phyloP scores from a whole-genome alignment of 2,888 invertebrate species.

The Cotesia congregata region DNA sequence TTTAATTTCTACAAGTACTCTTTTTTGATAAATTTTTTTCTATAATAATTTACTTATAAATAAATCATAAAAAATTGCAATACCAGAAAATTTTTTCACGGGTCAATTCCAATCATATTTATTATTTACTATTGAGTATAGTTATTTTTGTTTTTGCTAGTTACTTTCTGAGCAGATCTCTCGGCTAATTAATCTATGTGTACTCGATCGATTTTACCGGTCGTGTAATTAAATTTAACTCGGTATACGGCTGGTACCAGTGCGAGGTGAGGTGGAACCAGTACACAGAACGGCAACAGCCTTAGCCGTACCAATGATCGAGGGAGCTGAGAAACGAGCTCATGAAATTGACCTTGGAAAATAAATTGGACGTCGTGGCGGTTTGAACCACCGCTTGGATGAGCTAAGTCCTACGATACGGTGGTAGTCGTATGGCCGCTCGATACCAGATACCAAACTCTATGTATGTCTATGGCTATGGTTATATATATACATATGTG shows the following conservation, averaged over 20 bases:
- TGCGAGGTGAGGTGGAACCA: slow-evolving; percentile 6
- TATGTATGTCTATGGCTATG: slow-evolving; percentile 6
- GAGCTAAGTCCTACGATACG: not conserved
- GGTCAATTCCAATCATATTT: not conserved
- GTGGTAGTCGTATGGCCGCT: not conserved
- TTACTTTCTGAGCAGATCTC: slow-evolving; percentile 33
- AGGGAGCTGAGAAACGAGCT: slow-evolving; percentile 46
- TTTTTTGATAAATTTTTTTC: too few species aligned
- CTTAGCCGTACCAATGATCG: not conserved
- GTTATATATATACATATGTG: slow-evolving; percentile 6
- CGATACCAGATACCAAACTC: slow-evolving; percentile 3
- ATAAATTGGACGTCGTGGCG: slow-evolving; percentile 47
- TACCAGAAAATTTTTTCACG: too few species aligned
- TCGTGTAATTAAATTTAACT: slow-evolving; percentile 54
- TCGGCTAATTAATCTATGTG: slow-evolving; percentile 11
- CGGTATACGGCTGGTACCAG: slow-evolving; percentile 32
- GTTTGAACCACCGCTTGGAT: not conserved
- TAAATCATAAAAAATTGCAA: too few species aligned
- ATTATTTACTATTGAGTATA: not conserved
- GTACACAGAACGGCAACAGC: too few species aligned
- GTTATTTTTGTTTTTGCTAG: slow-evolving; percentile 19
- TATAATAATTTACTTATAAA: too few species aligned
- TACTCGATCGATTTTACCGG: slow-evolving; percentile 2
- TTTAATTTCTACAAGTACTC: too few species aligned
- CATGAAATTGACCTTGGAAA: slow-evolving; percentile 51